Evolutionary conservation across 1,140 invertebrate genomes (phyloP).

Genomic region (Macrocentrus cingulum): DNA sequence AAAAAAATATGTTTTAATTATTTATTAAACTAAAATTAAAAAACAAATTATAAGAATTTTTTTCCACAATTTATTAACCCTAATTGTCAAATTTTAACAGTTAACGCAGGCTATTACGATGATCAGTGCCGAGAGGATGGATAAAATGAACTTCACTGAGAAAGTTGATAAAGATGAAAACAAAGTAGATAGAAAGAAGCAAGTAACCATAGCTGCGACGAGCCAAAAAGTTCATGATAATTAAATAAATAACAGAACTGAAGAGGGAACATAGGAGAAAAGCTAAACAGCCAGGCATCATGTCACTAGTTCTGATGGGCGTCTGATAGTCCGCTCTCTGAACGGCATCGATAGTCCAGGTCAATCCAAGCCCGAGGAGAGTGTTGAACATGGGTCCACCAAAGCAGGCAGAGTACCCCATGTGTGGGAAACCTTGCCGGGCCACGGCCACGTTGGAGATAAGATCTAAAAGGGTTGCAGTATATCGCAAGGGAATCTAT

Average conservation of each 20-base stretch:
- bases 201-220: constrained; percentile 47
- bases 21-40: too few relatives aligned
- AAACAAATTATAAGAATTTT: too few relatives aligned
- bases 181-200: constrained; percentile 44
- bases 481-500: background rate
- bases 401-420: constrained; percentile 72
- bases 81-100: too few relatives aligned
- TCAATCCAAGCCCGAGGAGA: constrained; percentile 51
- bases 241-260: constrained; percentile 44
- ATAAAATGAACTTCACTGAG: constrained; percentile 48
- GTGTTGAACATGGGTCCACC: constrained; percentile 73
- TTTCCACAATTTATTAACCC: too few relatives aligned
- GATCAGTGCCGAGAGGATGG: constrained; percentile 51
- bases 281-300: constrained; percentile 50
- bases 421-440: constrained; percentile 66
- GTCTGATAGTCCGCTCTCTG: constrained; percentile 31
- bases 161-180: constrained; percentile 49
- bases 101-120: too few relatives aligned
- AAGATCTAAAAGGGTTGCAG: constrained; percentile 61
- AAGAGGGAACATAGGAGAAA: constrained; percentile 48
- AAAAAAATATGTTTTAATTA: background rate
- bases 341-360: constrained; percentile 39
- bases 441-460: constrained; percentile 69
- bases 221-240: constrained; percentile 39
- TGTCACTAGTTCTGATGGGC: constrained; percentile 45